These are phyloP conservation scores for Vimba vimba DNA, from an alignment of 2,113 vertebrate genomes.

Conservation along the genomic window DNA sequence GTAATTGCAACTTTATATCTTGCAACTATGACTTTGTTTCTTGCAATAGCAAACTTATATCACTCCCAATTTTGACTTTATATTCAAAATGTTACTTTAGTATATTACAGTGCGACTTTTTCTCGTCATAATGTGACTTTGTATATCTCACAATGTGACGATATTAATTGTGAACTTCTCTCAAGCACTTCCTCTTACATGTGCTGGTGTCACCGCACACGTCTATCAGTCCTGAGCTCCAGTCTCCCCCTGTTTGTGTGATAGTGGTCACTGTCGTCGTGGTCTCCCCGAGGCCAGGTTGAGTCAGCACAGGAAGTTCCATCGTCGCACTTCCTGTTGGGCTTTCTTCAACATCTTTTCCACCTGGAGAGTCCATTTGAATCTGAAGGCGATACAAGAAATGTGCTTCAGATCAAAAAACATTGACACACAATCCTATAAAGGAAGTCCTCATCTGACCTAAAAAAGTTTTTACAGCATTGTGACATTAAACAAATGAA, in stretches of 20 bases:
- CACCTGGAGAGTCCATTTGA: background rate
- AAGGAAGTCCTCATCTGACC: background rate
- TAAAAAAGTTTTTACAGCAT: background rate
- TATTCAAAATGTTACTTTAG: background rate
- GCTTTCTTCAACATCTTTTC: conserved; percentile 26
- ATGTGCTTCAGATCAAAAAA: conserved; percentile 18
- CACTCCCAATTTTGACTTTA: background rate
- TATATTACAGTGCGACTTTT: background rate
- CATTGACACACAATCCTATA: background rate
- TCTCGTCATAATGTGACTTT: too few relatives aligned
- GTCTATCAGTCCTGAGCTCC: conserved; percentile 79
- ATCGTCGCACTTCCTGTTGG: conserved; percentile 19
- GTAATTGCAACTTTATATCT: too few relatives aligned
- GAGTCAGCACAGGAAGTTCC: conserved; percentile 67
- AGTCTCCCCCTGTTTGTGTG: conserved; percentile 77
- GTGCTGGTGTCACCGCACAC: conserved; percentile 74
- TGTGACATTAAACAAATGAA: background rate
- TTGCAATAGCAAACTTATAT: background rate
- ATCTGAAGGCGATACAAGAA: background rate
- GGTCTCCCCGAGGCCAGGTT: conserved; percentile 73
- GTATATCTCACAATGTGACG: too few relatives aligned
- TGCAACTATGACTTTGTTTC: background rate
- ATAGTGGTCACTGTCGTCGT: conserved; percentile 76
- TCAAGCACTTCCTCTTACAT: conserved; percentile 66
- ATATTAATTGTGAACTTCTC: too few relatives aligned